Conservation (phyloP, 2,113 vertebrate genomes). For the Pelmatolapia mariae region DNA sequence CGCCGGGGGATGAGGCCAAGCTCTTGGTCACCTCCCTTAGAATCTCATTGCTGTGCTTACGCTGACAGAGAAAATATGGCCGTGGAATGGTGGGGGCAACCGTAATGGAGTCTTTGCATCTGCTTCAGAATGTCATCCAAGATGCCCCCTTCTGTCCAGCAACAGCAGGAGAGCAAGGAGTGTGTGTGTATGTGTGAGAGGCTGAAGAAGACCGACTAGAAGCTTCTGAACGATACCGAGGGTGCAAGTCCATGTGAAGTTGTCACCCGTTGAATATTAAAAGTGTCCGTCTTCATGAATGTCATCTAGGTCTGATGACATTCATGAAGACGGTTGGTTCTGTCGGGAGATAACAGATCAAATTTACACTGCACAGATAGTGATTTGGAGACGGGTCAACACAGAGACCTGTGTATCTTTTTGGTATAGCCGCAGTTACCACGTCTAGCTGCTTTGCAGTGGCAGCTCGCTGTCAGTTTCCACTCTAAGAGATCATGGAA, state of each 20-base stretch:
- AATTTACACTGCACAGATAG: neutral
- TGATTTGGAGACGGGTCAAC: neutral
- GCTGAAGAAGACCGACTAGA: neutral
- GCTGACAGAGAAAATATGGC: constrained; percentile 59
- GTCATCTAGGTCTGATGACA: neutral
- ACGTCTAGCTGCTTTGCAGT: neutral
- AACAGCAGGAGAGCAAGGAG: neutral
- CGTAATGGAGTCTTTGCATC: constrained; percentile 59
- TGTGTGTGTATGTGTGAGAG: neutral
- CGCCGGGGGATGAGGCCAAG: constrained; percentile 28
- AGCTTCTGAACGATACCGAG: neutral
- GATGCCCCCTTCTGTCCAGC: constrained; percentile 47
- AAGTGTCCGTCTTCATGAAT: constrained; percentile 15
- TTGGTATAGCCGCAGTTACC: neutral
- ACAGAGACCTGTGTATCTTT: neutral
- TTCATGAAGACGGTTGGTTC: neutral
- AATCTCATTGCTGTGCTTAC: constrained; percentile 28
- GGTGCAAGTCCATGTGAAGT: neutral
- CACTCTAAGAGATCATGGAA: neutral
- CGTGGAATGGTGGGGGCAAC: neutral
- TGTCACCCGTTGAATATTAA: constrained; percentile 10
- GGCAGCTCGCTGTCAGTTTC: neutral
- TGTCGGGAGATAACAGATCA: neutral
- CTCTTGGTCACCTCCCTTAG: constrained; percentile 37
- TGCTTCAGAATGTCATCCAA: constrained; percentile 55